Conservation (phyloP, 1,140 invertebrate species). For the Heterodera carotae region DNA sequence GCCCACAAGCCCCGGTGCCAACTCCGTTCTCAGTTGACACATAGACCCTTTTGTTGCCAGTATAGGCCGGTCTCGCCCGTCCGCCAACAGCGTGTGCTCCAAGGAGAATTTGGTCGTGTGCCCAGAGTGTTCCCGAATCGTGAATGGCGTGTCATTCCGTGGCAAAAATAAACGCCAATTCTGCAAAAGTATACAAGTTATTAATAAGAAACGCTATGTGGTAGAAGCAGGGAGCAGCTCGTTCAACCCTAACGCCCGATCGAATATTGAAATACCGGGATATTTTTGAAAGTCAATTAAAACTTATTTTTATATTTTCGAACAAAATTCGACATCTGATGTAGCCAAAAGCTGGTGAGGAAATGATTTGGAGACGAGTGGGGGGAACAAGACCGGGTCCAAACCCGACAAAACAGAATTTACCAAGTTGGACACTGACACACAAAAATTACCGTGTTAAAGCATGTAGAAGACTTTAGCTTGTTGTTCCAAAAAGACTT, state of each 20-base stretch:
- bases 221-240: not conserved
- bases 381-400: too few species aligned
- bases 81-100: conserved; percentile 50
- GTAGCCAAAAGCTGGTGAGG: too few species aligned
- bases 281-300: too few species aligned
- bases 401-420: too few species aligned
- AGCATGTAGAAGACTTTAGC: conserved; percentile 44
- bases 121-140: conserved; percentile 60
- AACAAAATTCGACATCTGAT: too few species aligned
- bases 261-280: not conserved
- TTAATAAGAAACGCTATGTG: too few species aligned
- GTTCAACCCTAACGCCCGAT: not conserved
- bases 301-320: too few species aligned
- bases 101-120: conserved; percentile 64
- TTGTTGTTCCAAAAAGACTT: conserved; percentile 39
- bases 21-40: conserved; percentile 38
- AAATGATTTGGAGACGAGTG: too few species aligned
- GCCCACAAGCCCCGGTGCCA: conserved; percentile 54
- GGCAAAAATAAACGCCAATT: conserved; percentile 56
- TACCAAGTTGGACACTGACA: too few species aligned
- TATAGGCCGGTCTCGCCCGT: conserved; percentile 58
- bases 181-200: too few species aligned
- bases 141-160: conserved; percentile 52
- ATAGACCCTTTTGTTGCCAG: conserved; percentile 38
- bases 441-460: conserved; percentile 60